Evolutionary conservation across 2,888 invertebrate genomes (phyloP).

Genomic region (Eupithecia insigniata): DNA sequence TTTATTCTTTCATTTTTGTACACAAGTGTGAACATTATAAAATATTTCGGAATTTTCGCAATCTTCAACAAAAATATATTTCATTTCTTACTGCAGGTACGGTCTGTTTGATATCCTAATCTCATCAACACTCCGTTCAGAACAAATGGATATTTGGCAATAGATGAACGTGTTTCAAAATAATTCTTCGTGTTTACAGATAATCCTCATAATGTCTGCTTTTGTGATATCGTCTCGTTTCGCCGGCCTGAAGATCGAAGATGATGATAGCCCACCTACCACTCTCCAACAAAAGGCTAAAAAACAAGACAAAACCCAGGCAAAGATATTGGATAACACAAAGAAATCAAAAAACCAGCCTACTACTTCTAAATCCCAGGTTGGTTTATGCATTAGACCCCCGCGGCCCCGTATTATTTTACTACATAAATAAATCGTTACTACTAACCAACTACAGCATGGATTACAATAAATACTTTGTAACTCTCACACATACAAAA

Average conservation of each 20-base stretch:
- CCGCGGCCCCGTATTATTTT: not conserved
- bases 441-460: not conserved
- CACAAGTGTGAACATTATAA: not conserved
- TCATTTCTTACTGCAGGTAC: not conserved
- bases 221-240: slow-evolving; percentile 89
- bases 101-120: not conserved
- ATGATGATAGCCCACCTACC: slow-evolving; percentile 83
- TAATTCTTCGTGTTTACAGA: slow-evolving; percentile 17
- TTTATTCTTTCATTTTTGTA: not conserved
- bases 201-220: slow-evolving; percentile 81
- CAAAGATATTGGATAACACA: slow-evolving; percentile 67
- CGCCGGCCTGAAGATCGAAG: slow-evolving; percentile 89
- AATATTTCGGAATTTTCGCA: not conserved
- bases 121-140: not conserved
- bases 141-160: not conserved
- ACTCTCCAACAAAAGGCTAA: slow-evolving; percentile 62
- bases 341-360: slow-evolving; percentile 58
- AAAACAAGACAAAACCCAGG: slow-evolving; percentile 62
- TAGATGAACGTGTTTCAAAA: not conserved
- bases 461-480: no score
- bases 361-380: slow-evolving; percentile 64
- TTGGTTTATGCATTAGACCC: slow-evolving; percentile 17
- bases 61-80: not conserved
- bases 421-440: not conserved
- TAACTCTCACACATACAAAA: not conserved